A percentile compares a stretch with the other conserved stretches of the same genome.
Conservation (phyloP, 2,113 vertebrate species). For the Colinus virginianus region DNA sequence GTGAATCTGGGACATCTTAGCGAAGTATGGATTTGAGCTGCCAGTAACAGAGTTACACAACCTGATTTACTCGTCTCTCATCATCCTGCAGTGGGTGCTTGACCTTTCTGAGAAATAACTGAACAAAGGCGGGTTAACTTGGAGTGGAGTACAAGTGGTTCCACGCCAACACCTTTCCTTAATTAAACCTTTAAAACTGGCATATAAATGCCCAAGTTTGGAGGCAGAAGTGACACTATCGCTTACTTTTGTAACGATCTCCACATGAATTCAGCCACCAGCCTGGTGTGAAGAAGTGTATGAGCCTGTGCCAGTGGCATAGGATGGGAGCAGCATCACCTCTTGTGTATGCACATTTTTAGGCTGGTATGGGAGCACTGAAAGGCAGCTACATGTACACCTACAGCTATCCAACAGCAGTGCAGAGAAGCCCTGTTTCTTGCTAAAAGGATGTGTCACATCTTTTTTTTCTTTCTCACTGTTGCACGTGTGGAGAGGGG, state of each 20-base stretch:
- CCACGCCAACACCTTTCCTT: background rate
- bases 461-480: background rate
- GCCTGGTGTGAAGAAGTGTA: background rate
- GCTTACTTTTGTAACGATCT: background rate
- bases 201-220: background rate
- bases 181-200: background rate
- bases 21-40: background rate
- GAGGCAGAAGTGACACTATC: background rate
- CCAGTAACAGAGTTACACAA: background rate
- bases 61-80: background rate
- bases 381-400: background rate
- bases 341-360: background rate
- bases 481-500: fast-evolving
- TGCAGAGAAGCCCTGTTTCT: background rate
- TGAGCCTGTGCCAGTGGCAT: fast-evolving
- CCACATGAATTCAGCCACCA: background rate
- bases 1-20: background rate
- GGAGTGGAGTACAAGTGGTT: background rate
- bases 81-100: background rate
- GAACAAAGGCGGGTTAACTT: background rate
- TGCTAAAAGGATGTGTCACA: background rate
- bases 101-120: background rate
- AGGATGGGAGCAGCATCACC: background rate
- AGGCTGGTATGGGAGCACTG: fast-evolving
- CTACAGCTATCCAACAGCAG: background rate